Conservation (phyloP, 2,113 vertebrate genomes). For the Anolis carolinensis region DNA sequence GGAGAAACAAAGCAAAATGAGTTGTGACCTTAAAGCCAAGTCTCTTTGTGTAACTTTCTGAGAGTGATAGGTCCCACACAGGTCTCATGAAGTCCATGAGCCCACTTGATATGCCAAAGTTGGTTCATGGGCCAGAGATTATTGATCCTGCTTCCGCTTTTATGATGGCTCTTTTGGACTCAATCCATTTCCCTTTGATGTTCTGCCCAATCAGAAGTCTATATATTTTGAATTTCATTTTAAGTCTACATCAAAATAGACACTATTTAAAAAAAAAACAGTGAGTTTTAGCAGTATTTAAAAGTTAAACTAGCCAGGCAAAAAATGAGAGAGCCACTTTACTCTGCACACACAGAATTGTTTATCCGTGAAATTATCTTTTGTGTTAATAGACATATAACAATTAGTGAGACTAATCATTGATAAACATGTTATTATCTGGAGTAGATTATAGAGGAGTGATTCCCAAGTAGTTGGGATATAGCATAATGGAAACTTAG, state of each 20-base stretch:
- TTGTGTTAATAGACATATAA: neutral
- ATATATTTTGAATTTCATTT: neutral
- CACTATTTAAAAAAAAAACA: neutral
- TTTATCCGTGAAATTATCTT: too few species aligned
- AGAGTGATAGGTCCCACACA: neutral
- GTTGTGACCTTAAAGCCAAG: too few species aligned
- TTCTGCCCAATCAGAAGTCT: neutral
- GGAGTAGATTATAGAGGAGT: neutral
- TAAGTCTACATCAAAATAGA: neutral
- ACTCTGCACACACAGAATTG: too few species aligned
- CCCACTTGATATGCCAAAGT: neutral
- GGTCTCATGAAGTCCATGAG: neutral
- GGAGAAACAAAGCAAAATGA: neutral
- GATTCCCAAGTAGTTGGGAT: neutral
- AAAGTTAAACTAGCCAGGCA: neutral
- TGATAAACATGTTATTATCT: too few species aligned
- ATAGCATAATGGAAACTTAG: neutral
- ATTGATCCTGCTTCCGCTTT: neutral
- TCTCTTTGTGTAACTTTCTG: neutral
- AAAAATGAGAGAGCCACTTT: neutral
- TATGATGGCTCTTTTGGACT: neutral
- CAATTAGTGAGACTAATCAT: neutral
- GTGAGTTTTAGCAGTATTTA: neutral
- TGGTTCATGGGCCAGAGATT: neutral
- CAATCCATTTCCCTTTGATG: too few species aligned